Percentiles rank a stretch among this genome's conserved stretches.
Evolutionary conservation across 2,113 vertebrate species (phyloP).

Genomic region (Sorex fumeus): DNA sequence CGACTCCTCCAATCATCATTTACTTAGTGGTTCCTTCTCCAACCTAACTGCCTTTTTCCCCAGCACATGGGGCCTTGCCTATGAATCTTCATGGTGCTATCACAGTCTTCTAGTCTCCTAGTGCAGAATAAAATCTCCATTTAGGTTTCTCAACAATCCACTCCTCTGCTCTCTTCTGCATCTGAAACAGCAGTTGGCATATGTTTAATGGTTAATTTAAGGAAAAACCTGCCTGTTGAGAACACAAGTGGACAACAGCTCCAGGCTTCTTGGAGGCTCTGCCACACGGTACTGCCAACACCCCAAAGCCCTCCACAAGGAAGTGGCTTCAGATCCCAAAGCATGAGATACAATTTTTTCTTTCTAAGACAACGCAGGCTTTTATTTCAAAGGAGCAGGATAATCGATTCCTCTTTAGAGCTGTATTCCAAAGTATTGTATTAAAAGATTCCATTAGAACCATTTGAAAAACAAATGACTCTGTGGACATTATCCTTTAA

Average conservation of each 20-base stretch:
- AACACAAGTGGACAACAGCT: background rate
- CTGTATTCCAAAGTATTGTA: constrained; percentile 6
- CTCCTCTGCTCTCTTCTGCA: background rate
- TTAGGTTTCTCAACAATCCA: background rate
- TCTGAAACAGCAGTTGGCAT: background rate
- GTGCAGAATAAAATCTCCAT: background rate
- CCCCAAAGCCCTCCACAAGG: background rate
- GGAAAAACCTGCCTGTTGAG: background rate
- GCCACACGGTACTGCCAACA: background rate
- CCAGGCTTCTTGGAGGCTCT: background rate
- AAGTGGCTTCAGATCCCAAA: background rate
- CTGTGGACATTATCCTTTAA: background rate
- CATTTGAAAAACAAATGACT: constrained; percentile 61
- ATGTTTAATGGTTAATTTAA: background rate
- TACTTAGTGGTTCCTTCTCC: too few relatives aligned
- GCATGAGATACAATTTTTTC: background rate
- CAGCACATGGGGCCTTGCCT: too few relatives aligned
- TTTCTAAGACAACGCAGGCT: background rate
- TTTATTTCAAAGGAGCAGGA: constrained; percentile 2
- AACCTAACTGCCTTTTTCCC: too few relatives aligned
- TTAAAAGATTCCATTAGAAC: background rate
- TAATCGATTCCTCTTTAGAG: constrained; percentile 19
- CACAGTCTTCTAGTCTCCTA: background rate
- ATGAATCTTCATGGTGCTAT: too few relatives aligned
- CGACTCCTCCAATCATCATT: too few relatives aligned